phyloP scores from a whole-genome alignment of 2,888 invertebrate genomes.

The Athripsodes cinereus region DNA sequence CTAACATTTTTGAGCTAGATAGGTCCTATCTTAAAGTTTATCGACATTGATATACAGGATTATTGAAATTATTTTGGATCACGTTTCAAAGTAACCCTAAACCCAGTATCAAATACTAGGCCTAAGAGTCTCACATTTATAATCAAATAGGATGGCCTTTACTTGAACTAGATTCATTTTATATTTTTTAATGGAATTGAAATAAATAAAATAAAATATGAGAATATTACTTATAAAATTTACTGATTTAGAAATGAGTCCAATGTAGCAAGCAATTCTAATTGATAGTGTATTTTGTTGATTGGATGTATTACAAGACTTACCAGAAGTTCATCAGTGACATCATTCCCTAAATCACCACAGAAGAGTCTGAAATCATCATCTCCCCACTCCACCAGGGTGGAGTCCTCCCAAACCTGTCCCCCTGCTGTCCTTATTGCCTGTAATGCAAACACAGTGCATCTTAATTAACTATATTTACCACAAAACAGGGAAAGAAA shows the following conservation, averaged over 20 bases:
- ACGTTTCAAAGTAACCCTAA: no score
- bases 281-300: no score
- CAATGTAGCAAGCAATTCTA: no score
- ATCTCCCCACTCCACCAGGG: conserved; percentile 93
- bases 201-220: not conserved
- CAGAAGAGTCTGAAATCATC: conserved; percentile 98
- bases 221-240: not conserved
- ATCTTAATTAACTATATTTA: not conserved
- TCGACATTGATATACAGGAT: no score
- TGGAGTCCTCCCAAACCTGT: conserved; percentile 92
- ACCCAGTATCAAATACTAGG: no score
- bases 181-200: not conserved
- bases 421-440: conserved; percentile 90
- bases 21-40: no score
- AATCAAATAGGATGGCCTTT: no score
- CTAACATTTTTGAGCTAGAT: no score
- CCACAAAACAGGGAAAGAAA: not conserved
- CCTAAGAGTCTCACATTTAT: no score
- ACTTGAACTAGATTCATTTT: no score
- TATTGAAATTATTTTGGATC: no score
- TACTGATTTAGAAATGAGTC: not conserved
- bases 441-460: no score
- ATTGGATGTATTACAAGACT: not conserved
- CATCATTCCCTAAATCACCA: conserved; percentile 99
- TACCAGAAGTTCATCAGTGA: conserved; percentile 91